Base-by-base conservation (phyloP, 2,797 vertebrate genomes). In the Spatula clypeata region DNA sequence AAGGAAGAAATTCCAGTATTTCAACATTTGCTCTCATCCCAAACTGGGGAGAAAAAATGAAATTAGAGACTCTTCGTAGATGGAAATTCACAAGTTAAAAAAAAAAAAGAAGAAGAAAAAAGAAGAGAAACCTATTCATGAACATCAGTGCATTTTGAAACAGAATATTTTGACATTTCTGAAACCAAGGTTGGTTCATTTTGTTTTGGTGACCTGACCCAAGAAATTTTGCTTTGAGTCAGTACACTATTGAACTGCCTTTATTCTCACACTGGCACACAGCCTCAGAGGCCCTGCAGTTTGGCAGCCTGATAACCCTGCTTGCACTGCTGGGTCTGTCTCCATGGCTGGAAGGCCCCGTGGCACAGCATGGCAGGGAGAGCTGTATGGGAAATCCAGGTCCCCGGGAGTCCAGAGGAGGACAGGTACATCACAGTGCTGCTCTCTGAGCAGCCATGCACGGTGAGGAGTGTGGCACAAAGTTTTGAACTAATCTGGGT, bases 191-290 rank as follows among this genome's bases (percentile, higher is more conserved):
- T 70, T 85, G 79, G 23, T 76, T 95, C 88, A 90, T 95, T 94
- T 89, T 95, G 86, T 92, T 95, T 96, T 89, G 58, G 90, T 95
- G 93, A 96, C 90, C 93, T 94, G 95, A 97, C 93, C 83, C 3
- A 32, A 90, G 80, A 95, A 74, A 84, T 93, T 88, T 32, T 65
- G 54, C 95, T 96, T 90, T 96, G 92, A 97, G 88, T 97, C 96
- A 96, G 80, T 82, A 15, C 57, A 71, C 42, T 65, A 26, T 58
- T 92, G 94, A 92, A 64, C 91, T 69, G 61, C 58, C 74, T 77
- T 86, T 84, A 71, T 96, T 95, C 94, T 92, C 94, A 93, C 94
- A 88, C 4, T 1, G 53, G 8, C 84, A 51, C 80, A n/a, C 4
- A 24, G 81, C 57, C 84, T 66, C 75, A 44, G 4, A 61, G 71